Evolutionary conservation across 2,113 vertebrate genomes (phyloP).

Genomic region (Echinops telfairi): DNA sequence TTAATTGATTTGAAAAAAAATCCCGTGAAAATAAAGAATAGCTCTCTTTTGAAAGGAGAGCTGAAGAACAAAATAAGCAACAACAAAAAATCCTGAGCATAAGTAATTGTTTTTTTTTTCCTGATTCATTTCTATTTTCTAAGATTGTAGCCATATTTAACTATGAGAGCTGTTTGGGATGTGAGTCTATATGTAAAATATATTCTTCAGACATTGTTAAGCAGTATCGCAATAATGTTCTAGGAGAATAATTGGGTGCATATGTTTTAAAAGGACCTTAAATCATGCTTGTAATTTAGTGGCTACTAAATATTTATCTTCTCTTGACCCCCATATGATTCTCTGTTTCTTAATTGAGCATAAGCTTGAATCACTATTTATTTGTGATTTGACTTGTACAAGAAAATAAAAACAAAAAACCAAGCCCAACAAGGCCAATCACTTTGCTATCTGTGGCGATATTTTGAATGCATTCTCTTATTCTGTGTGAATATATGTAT

Average conservation of each 20-base stretch:
- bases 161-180: not conserved
- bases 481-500: constrained; percentile 53
- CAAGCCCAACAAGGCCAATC: constrained; percentile 65
- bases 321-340: constrained; percentile 64
- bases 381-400: constrained; percentile 53
- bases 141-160: constrained; percentile 49
- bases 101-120: constrained; percentile 49
- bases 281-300: constrained; percentile 44
- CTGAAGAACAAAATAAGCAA: constrained; percentile 25
- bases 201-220: not conserved
- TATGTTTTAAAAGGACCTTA: constrained; percentile 67
- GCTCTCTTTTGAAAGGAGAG: constrained; percentile 68
- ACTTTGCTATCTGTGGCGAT: constrained; percentile 54
- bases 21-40: constrained; percentile 34
- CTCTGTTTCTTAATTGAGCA: constrained; percentile 73
- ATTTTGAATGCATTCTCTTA: constrained; percentile 72
- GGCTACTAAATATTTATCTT: constrained; percentile 71
- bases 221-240: constrained; percentile 33
- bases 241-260: constrained; percentile 63
- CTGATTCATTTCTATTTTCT: constrained; percentile 49
- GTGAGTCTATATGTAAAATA: not conserved
- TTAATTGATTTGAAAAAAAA: constrained; percentile 57
- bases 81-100: constrained; percentile 41
- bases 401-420: constrained; percentile 71
- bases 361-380: constrained; percentile 58